These are phyloP conservation scores for Heliconius sara DNA, from an alignment of 2,888 invertebrate genomes.

Conservation along the genomic window DNA sequence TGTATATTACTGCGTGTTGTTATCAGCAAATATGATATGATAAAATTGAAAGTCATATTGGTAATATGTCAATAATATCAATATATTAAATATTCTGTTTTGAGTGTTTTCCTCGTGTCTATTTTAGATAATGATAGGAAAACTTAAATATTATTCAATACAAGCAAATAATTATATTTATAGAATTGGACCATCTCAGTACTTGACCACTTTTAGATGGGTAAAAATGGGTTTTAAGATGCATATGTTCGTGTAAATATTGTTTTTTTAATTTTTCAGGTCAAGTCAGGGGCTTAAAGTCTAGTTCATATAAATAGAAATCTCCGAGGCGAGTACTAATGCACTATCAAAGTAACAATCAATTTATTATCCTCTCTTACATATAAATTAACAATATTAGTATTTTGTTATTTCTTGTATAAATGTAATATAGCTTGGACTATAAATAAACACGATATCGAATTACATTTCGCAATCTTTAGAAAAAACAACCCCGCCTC, in stretches of 20 bases:
- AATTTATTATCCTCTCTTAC: not conserved
- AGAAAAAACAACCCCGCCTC: too few relatives aligned
- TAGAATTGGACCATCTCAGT: not conserved
- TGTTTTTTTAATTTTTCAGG: too few relatives aligned
- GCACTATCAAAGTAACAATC: not conserved
- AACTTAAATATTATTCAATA: not conserved
- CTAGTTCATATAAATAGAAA: not conserved
- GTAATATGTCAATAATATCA: not conserved
- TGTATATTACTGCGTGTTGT: not conserved
- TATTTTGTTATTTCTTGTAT: not conserved
- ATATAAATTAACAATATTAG: not conserved
- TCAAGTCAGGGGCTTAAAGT: too few relatives aligned
- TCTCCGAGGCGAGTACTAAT: too few relatives aligned
- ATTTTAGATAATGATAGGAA: not conserved
- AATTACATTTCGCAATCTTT: too few relatives aligned
- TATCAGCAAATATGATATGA: not conserved
- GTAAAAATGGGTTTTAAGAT: too few relatives aligned
- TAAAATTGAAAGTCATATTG: not conserved
- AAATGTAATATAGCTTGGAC: too few relatives aligned
- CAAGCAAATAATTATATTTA: not conserved
- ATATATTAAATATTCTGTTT: not conserved
- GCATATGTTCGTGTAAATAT: too few relatives aligned
- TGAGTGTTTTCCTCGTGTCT: not conserved
- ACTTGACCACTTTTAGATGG: not conserved
- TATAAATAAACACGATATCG: too few relatives aligned